Conservation (phyloP, 2,888 invertebrate genomes). For the Drosophila nigritarsus region DNA sequence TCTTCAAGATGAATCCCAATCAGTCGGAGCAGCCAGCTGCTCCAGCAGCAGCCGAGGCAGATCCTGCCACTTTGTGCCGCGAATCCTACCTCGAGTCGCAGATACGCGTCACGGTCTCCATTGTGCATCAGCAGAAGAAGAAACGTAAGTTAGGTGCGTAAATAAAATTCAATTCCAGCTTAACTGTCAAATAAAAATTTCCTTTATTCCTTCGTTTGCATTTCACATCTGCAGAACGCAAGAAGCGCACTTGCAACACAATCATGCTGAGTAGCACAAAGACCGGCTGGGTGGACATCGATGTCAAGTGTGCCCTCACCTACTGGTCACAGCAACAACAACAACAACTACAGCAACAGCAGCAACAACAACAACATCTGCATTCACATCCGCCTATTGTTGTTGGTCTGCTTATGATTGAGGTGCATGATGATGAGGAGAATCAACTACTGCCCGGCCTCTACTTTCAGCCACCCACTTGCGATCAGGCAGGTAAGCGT, state of each 20-base stretch:
- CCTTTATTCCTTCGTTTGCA: background rate
- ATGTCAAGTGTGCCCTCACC: conserved; percentile 83
- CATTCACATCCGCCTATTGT: conserved; percentile 69
- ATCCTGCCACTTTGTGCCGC: conserved; percentile 32
- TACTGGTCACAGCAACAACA: conserved; percentile 80
- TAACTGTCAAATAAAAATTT: background rate
- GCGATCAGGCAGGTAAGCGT: conserved; percentile 85
- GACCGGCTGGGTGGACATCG: conserved; percentile 84
- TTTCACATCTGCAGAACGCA: conserved; percentile 68
- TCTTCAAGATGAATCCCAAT: conserved; percentile 82
- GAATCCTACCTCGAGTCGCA: conserved; percentile 78
- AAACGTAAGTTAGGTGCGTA: conserved; percentile 79
- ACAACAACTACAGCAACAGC: conserved; percentile 23
- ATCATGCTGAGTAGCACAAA: conserved; percentile 83
- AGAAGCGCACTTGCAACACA: conserved; percentile 84
- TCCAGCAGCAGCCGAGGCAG: conserved; percentile 7
- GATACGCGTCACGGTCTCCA: conserved; percentile 84
- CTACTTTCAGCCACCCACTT: conserved; percentile 84
- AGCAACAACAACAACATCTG: conserved; percentile 19
- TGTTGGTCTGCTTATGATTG: conserved; percentile 83
- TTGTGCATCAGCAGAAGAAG: conserved; percentile 81
- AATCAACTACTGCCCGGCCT: conserved; percentile 83
- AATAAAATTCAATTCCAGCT: background rate
- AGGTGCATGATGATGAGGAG: conserved; percentile 84
- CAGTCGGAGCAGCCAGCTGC: conserved; percentile 1